Percentiles rank a stretch among this genome's conserved stretches.
Conservation (phyloP, 2,113 vertebrate species). For the Australoheros scitulus region DNA sequence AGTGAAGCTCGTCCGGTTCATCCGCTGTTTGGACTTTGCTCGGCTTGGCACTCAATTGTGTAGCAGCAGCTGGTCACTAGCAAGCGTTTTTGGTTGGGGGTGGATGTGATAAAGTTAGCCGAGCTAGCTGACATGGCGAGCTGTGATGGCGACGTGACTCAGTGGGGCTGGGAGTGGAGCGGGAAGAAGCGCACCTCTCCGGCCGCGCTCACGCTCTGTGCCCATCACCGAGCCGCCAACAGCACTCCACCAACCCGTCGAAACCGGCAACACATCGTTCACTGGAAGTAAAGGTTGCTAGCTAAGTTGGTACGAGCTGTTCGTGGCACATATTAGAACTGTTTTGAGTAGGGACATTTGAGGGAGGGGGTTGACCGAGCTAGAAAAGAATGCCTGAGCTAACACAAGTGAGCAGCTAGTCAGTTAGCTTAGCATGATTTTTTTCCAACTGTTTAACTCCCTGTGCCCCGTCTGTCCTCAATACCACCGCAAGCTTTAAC, state of each 20-base stretch:
- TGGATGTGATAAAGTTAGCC: constrained; percentile 54
- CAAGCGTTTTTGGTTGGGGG: background rate
- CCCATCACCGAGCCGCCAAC: background rate
- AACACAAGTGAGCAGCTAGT: constrained; percentile 68
- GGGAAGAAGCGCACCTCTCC: constrained; percentile 64
- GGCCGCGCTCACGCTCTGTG: background rate
- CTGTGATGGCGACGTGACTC: constrained; percentile 94
- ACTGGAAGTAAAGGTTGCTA: background rate
- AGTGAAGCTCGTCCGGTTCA: constrained; percentile 4
- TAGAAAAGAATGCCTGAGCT: constrained; percentile 67
- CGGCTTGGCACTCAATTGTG: background rate
- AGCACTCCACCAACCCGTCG: background rate
- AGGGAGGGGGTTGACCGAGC: constrained; percentile 56
- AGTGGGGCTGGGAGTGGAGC: constrained; percentile 79
- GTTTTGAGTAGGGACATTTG: constrained; percentile 17
- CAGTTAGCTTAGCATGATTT: constrained; percentile 48
- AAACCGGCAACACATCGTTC: background rate
- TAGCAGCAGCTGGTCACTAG: background rate
- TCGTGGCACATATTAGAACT: constrained; percentile 56
- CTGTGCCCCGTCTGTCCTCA: background rate
- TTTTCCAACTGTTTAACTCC: background rate
- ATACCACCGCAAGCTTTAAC: background rate
- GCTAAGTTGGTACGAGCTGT: constrained; percentile 2
- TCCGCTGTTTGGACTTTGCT: background rate
- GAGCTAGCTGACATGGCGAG: constrained; percentile 81